These are phyloP conservation scores for Sapajus apella DNA, from an alignment of 2,113 vertebrate genomes.

Conservation along the genomic window DNA sequence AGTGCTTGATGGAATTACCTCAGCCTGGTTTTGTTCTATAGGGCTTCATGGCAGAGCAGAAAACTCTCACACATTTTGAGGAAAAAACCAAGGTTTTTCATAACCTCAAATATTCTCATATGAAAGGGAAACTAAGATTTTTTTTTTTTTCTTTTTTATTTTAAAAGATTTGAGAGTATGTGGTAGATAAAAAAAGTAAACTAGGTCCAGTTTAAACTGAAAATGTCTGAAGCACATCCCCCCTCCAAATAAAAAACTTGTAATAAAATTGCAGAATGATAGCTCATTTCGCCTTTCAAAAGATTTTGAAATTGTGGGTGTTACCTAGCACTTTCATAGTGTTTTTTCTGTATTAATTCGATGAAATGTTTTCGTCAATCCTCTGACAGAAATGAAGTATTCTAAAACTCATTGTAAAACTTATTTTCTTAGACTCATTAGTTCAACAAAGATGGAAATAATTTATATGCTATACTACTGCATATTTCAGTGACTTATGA, in stretches of 20 bases:
- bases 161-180: conserved; percentile 33
- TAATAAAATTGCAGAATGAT: conserved; percentile 6
- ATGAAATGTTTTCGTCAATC: background rate
- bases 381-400: background rate
- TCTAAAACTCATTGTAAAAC: background rate
- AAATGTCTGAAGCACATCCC: background rate
- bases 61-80: background rate
- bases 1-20: background rate
- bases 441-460: background rate
- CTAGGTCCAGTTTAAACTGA: background rate
- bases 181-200: background rate
- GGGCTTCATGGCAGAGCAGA: background rate
- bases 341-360: background rate
- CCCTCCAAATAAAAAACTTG: background rate
- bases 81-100: background rate
- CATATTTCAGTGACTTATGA: background rate
- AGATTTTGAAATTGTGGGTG: background rate
- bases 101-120: background rate
- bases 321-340: background rate
- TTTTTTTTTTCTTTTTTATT: background rate
- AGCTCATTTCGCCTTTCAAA: background rate
- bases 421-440: background rate
- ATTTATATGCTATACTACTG: background rate
- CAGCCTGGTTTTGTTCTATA: background rate
- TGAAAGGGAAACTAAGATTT: background rate